Conservation (phyloP, 2,797 vertebrate species). For the Eptatretus atami region DNA sequence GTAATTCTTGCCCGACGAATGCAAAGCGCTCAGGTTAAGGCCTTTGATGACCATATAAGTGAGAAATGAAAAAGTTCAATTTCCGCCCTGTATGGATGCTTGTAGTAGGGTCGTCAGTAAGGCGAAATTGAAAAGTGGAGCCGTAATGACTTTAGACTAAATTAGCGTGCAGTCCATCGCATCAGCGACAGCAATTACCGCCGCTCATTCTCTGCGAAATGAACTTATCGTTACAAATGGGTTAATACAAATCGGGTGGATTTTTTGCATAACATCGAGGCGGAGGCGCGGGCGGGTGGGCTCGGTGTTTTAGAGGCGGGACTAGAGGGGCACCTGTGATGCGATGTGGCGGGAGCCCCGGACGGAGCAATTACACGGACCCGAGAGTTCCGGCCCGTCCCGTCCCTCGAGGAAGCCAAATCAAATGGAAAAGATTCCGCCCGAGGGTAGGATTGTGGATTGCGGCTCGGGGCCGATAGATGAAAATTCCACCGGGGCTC, state of each 20-base stretch:
- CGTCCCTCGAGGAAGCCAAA: neutral
- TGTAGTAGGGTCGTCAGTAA: neutral
- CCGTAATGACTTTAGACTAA: conserved; percentile 3
- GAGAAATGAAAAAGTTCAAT: conserved; percentile 2
- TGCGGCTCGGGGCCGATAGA: neutral
- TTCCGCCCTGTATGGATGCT: neutral
- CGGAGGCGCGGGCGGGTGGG: no score
- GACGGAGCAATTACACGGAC: neutral
- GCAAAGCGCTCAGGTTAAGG: neutral
- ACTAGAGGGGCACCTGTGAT: no score
- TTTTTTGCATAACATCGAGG: no score
- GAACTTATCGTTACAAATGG: conserved; percentile 5
- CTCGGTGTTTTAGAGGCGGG: no score
- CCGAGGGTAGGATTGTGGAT: neutral
- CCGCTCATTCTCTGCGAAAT: neutral
- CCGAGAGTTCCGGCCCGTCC: neutral
- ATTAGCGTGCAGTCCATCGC: neutral
- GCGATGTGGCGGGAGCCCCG: no score
- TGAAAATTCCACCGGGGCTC: neutral
- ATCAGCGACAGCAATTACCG: conserved; percentile 4
- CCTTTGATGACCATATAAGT: neutral
- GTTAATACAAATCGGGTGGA: neutral
- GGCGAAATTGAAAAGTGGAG: conserved; percentile 2
- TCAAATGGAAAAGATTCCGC: neutral
- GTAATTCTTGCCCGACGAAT: conserved; percentile 2